These are phyloP conservation scores for Nymphicus hollandicus DNA, from an alignment of 2,113 vertebrate species.

Conservation along the genomic window DNA sequence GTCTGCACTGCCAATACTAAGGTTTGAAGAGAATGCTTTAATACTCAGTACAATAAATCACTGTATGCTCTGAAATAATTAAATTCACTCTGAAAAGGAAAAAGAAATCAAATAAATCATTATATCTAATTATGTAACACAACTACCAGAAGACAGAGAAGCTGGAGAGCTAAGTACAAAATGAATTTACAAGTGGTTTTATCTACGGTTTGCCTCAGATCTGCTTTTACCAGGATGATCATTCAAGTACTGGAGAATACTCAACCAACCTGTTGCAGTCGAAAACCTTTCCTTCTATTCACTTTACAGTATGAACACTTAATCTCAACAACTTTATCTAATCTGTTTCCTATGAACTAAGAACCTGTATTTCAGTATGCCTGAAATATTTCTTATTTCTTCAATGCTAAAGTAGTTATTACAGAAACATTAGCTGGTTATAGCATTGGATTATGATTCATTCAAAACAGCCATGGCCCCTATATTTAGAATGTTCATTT, in stretches of 20 bases:
- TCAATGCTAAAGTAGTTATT: neutral
- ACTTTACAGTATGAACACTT: neutral
- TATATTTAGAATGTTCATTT: constrained; percentile 36
- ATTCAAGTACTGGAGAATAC: neutral
- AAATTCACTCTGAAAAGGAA: neutral
- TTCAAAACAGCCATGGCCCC: neutral
- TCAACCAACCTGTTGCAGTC: constrained; percentile 21
- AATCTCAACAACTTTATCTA: neutral
- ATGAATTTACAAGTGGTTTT: constrained; percentile 3
- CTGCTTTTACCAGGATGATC: neutral
- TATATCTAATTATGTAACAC: neutral
- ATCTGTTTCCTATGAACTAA: neutral
- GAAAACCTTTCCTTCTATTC: neutral
- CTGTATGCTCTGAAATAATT: neutral
- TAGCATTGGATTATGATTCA: neutral
- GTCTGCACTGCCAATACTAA: neutral
- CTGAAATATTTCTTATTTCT: neutral
- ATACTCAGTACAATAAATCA: neutral
- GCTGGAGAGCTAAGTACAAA: neutral
- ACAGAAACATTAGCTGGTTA: neutral
- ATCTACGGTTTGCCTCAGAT: neutral
- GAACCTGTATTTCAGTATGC: neutral
- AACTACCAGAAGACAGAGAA: neutral
- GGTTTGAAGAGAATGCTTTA: neutral
- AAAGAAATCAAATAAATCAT: neutral